A percentile compares a stretch with the other conserved stretches of the same genome.
Evolutionary conservation across 2,888 invertebrate species (phyloP).

Genomic region (Ceraclea dissimilis): DNA sequence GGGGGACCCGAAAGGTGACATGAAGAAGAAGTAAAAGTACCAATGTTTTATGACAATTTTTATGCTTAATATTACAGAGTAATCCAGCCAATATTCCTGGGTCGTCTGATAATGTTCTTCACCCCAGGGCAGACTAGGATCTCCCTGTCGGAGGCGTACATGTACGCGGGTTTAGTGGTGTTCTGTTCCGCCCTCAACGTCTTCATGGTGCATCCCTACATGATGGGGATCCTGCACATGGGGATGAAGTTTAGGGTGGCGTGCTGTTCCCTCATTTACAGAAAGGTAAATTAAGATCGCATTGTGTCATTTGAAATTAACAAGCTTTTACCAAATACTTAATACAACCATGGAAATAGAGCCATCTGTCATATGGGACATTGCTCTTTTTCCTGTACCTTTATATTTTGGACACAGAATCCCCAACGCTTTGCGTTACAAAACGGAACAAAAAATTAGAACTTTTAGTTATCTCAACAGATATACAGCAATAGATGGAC

Average conservation of each 20-base stretch:
- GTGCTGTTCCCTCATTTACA: slow-evolving; percentile 73
- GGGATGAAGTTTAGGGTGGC: slow-evolving; percentile 81
- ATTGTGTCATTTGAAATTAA: too few species aligned
- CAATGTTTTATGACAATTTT: too few species aligned
- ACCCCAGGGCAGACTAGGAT: slow-evolving; percentile 37
- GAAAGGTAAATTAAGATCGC: slow-evolving; percentile 53
- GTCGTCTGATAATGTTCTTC: slow-evolving; percentile 56
- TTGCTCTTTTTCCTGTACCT: too few species aligned
- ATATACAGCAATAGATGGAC: too few species aligned
- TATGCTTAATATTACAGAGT: slow-evolving; percentile 38
- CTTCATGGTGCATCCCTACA: slow-evolving; percentile 80
- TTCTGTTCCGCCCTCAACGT: slow-evolving; percentile 68
- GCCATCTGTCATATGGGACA: too few species aligned
- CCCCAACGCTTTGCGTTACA: too few species aligned
- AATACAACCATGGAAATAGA: background rate
- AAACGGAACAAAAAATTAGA: too few species aligned
- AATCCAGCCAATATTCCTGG: slow-evolving; percentile 56
- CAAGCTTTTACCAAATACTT: background rate
- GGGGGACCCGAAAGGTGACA: too few species aligned
- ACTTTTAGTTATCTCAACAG: too few species aligned
- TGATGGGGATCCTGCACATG: slow-evolving; percentile 73
- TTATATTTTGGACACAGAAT: too few species aligned
- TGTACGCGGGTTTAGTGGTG: slow-evolving; percentile 67
- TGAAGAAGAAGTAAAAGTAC: too few species aligned
- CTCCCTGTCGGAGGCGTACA: slow-evolving; percentile 54